Percentiles rank a stretch among this genome's conserved stretches.
Conservation (phyloP, 2,797 vertebrate species). For the Parauchenoglanis ngamensis region DNA sequence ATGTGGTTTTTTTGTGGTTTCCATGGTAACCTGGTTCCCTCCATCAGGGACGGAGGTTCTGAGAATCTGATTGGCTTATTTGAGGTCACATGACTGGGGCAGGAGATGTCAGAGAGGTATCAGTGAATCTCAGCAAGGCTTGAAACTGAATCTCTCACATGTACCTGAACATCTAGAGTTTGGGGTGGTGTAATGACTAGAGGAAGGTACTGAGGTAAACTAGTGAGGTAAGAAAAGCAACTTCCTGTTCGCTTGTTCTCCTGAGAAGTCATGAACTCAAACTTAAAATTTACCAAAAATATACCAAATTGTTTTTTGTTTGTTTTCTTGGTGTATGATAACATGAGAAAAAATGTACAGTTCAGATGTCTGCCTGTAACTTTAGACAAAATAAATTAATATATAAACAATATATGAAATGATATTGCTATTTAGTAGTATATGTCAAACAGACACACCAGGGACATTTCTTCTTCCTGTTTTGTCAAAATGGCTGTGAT, state of each 20-base stretch:
- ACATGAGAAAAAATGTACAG: not conserved
- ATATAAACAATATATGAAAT: not conserved
- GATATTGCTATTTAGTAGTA: not conserved
- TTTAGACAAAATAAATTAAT: no score
- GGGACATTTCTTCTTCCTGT: not conserved
- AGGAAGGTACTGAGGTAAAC: not conserved
- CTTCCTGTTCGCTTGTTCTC: not conserved
- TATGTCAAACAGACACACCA: not conserved
- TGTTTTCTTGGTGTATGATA: not conserved
- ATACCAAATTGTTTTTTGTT: not conserved
- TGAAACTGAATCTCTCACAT: not conserved
- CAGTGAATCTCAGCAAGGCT: not conserved
- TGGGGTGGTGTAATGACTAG: not conserved
- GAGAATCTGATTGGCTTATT: not conserved
- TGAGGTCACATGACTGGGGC: not conserved
- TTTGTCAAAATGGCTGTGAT: not conserved
- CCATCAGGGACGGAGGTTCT: not conserved
- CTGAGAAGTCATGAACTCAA: not conserved
- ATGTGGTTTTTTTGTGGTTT: conserved; percentile 5
- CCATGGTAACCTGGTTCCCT: conserved; percentile 36
- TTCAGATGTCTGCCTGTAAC: not conserved
- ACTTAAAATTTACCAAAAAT: not conserved
- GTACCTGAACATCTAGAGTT: not conserved
- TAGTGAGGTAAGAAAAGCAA: not conserved
- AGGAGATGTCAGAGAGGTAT: not conserved